phyloP scores from a whole-genome alignment of 2,888 invertebrate species.

The Parnassius glacialis region DNA sequence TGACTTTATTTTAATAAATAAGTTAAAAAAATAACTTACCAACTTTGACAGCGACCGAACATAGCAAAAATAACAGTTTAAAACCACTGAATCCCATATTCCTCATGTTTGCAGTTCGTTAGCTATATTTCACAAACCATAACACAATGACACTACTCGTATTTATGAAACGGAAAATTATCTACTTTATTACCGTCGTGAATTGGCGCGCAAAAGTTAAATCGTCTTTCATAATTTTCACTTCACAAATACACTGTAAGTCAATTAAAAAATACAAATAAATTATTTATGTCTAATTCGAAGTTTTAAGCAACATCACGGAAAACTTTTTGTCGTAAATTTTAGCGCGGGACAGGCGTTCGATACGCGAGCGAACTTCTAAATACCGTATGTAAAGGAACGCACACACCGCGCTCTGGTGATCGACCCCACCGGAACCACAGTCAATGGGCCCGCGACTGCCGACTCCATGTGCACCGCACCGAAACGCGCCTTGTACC shows the following conservation, averaged over 20 bases:
- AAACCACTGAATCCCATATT: slow-evolving; percentile 52
- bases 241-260: slow-evolving; percentile 28
- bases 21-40: slow-evolving; percentile 50
- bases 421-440: slow-evolving; percentile 82
- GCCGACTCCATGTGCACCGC: slow-evolving; percentile 73
- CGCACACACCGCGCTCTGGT: slow-evolving; percentile 60
- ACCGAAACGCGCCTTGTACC: slow-evolving; percentile 67
- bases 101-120: slow-evolving; percentile 55
- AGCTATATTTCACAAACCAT: slow-evolving; percentile 35
- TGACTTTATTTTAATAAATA: no score
- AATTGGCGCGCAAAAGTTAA: slow-evolving; percentile 37
- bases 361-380: slow-evolving; percentile 48
- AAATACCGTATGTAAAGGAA: slow-evolving; percentile 54
- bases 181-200: slow-evolving; percentile 41
- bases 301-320: slow-evolving; percentile 16
- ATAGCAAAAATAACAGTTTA: slow-evolving; percentile 53
- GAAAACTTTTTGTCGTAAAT: slow-evolving; percentile 30
- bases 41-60: slow-evolving; percentile 43
- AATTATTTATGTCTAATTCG: slow-evolving; percentile 1
- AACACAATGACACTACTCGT: slow-evolving; percentile 29
- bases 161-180: slow-evolving; percentile 24
- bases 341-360: slow-evolving; percentile 59
- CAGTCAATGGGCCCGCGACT: slow-evolving; percentile 76
- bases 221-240: slow-evolving; percentile 37
- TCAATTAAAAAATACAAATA: slow-evolving; percentile 18